Percentiles rank a stretch among this genome's conserved stretches.
phyloP scores from a whole-genome alignment of 2,888 invertebrate genomes.

The Lithosia quadra region DNA sequence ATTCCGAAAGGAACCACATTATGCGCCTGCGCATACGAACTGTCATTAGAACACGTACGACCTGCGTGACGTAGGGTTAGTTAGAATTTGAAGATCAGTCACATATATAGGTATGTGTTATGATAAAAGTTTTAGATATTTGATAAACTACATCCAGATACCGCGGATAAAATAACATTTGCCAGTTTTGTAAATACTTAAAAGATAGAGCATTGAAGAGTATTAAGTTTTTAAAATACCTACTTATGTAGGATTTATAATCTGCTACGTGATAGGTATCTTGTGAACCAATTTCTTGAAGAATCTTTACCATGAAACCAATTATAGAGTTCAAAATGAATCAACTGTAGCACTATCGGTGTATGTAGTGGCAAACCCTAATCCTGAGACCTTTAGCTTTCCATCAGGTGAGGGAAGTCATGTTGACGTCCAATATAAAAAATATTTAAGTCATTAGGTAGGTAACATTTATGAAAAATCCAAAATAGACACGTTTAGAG shows the following conservation, averaged over 20 bases:
- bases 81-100: constrained; percentile 22
- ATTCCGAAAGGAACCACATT: constrained; percentile 53
- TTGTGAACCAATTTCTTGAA: neutral
- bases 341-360: too few species aligned
- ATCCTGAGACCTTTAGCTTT: too few species aligned
- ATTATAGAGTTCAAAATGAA: neutral
- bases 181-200: too few species aligned
- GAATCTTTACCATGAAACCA: neutral
- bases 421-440: too few species aligned
- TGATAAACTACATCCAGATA: constrained; percentile 7
- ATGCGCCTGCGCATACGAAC: constrained; percentile 49
- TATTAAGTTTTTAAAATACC: neutral
- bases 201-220: neutral
- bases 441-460: neutral
- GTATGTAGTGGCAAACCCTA: too few species aligned
- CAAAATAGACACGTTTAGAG: too few species aligned
- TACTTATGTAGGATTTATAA: neutral
- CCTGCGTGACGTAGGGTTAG: constrained; percentile 39
- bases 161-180: neutral
- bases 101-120: constrained; percentile 12
- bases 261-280: neutral
- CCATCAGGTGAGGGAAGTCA: too few species aligned
- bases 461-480: too few species aligned
- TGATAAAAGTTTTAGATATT: constrained; percentile 6
- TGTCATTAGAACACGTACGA: constrained; percentile 54